Conservation (phyloP, 1,140 invertebrate species). For the Araneus ventricosus region DNA sequence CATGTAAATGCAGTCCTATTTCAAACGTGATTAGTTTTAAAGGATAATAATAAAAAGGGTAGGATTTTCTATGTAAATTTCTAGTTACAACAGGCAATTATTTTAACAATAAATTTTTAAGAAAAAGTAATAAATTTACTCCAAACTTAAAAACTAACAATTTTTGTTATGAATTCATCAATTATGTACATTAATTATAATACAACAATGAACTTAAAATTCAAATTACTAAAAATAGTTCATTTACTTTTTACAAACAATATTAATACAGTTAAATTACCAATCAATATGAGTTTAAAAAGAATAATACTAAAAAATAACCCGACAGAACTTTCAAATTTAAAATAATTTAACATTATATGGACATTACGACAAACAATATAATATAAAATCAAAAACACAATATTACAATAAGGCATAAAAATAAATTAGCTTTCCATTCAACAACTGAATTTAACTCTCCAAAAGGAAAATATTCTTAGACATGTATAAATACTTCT, state of each 20-base stretch:
- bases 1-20: too few species aligned
- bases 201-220: background rate
- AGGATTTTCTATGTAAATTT: too few species aligned
- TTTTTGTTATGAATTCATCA: too few species aligned
- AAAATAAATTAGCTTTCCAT: background rate
- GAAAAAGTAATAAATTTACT: too few species aligned
- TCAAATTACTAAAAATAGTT: background rate
- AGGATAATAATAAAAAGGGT: too few species aligned
- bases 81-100: too few species aligned
- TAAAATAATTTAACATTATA: background rate
- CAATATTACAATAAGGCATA: background rate
- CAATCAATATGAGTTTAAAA: background rate
- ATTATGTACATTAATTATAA: background rate
- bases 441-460: background rate
- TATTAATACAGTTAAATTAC: background rate
- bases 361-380: background rate
- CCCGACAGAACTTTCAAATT: background rate
- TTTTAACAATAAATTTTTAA: too few species aligned
- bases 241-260: background rate
- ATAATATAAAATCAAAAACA: background rate
- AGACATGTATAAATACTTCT: background rate
- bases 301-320: constrained; percentile 6
- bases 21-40: too few species aligned
- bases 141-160: too few species aligned
- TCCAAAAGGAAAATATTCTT: background rate